These are phyloP conservation scores for Toxotes jaculatrix DNA, from an alignment of 2,113 vertebrate species.

Conservation along the genomic window DNA sequence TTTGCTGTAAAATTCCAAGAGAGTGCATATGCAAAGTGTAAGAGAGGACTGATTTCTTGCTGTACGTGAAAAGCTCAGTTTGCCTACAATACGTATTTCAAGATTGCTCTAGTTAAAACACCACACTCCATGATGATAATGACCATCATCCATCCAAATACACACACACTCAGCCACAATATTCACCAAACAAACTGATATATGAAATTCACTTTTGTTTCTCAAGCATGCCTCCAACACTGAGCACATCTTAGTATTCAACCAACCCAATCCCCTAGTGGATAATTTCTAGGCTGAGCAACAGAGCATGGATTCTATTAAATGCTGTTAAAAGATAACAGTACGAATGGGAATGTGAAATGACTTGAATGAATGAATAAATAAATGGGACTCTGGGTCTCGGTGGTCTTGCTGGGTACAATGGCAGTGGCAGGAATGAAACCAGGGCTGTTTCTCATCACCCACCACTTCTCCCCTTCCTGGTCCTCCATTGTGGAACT, in stretches of 20 bases:
- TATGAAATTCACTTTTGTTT: slow-evolving; percentile 23
- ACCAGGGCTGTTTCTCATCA: slow-evolving; percentile 56
- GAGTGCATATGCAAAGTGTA: background rate
- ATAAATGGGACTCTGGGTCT: slow-evolving; percentile 25
- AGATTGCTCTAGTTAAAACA: slow-evolving; percentile 2
- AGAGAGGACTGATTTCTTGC: background rate
- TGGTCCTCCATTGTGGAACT: slow-evolving; percentile 42
- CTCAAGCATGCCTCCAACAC: slow-evolving; percentile 25
- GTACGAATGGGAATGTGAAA: slow-evolving; percentile 42
- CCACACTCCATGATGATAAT: background rate
- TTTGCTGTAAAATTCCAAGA: background rate
- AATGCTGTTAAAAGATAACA: slow-evolving; percentile 50
- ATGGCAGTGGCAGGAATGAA: slow-evolving; percentile 28
- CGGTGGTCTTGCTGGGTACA: background rate
- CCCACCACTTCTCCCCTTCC: slow-evolving; percentile 41
- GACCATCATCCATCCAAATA: background rate
- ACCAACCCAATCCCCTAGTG: slow-evolving; percentile 15
- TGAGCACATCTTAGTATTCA: slow-evolving; percentile 28
- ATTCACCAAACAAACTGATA: slow-evolving; percentile 2
- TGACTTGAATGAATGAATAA: slow-evolving; percentile 36
- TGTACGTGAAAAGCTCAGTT: background rate
- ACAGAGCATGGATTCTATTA: slow-evolving; percentile 48
- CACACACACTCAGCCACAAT: background rate
- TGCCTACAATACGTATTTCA: background rate
- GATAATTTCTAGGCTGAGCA: slow-evolving; percentile 37